Conservation (phyloP, 2,797 vertebrate genomes). For the Heteromormyrus szaboi region DNA sequence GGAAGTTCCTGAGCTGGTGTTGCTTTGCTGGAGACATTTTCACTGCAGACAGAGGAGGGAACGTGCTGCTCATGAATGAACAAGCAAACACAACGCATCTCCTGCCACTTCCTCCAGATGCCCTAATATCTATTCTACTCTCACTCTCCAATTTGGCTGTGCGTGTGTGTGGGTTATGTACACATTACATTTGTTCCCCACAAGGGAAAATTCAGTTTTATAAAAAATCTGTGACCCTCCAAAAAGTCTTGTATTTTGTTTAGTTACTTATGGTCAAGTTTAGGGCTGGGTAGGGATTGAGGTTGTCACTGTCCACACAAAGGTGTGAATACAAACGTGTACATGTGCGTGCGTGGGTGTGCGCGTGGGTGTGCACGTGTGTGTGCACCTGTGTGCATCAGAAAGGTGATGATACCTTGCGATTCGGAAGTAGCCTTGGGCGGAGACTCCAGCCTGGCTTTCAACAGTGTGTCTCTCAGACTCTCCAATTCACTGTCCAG, state of each 20-base stretch:
- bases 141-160: background rate
- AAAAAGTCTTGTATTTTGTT: background rate
- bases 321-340: background rate
- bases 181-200: background rate
- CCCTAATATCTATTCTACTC: background rate
- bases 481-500: slow-evolving; percentile 83
- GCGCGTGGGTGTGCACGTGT: background rate
- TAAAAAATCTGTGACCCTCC: background rate
- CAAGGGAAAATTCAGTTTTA: background rate
- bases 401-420: slow-evolving; percentile 57
- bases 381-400: background rate
- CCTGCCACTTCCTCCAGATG: background rate
- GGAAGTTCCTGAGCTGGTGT: slow-evolving; percentile 84
- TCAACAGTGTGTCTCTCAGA: slow-evolving; percentile 73
- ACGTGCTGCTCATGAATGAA: background rate
- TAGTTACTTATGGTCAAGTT: background rate
- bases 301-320: background rate
- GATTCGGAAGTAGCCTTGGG: slow-evolving; percentile 57
- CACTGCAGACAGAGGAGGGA: slow-evolving; percentile 45
- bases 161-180: background rate
- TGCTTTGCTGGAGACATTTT: slow-evolving; percentile 84
- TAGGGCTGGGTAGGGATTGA: background rate
- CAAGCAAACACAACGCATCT: background rate
- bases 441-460: slow-evolving; percentile 72
- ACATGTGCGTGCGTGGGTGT: background rate